Evolutionary conservation across 2,797 vertebrate genomes (phyloP).

Genomic region (Acestrorhynchus altus): DNA sequence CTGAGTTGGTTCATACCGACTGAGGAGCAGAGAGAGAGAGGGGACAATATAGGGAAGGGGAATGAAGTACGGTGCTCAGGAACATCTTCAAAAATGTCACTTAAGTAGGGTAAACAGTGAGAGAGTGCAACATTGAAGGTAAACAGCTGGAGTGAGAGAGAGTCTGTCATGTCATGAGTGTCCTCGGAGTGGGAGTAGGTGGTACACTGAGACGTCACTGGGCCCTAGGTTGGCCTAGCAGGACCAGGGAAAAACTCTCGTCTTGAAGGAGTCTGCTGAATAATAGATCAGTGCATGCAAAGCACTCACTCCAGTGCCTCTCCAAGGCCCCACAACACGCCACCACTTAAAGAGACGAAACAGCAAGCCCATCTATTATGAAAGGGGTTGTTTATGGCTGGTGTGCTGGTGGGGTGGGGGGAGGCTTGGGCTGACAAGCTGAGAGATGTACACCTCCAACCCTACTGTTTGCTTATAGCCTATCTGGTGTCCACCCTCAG

Average conservation of each 20-base stretch:
- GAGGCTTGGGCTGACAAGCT: conserved; percentile 12
- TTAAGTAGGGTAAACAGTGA: conserved; percentile 28
- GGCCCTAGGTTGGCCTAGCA: conserved; percentile 55
- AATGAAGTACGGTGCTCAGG: conserved; percentile 23
- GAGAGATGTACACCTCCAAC: conserved; percentile 29
- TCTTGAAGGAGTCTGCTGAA: conserved; percentile 69
- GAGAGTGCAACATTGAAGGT: conserved; percentile 20
- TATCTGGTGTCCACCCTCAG: conserved; percentile 49
- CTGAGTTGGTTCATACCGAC: conserved; percentile 42
- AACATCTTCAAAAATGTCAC: conserved; percentile 18
- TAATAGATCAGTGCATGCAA: conserved; percentile 72
- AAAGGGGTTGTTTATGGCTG: conserved; percentile 63
- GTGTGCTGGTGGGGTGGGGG: conserved; percentile 48
- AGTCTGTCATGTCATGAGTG: conserved; percentile 14
- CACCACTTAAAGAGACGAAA: conserved; percentile 55
- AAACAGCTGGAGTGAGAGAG: conserved; percentile 16
- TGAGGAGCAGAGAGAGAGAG: neutral
- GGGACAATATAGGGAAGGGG: neutral
- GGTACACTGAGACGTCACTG: conserved; percentile 43
- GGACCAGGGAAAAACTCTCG: conserved; percentile 60
- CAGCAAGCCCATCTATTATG: conserved; percentile 74
- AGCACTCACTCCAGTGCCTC: conserved; percentile 62
- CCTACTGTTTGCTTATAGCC: conserved; percentile 33
- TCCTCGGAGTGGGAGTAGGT: conserved; percentile 34
- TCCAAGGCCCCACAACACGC: conserved; percentile 60